A percentile compares a stretch with the other conserved stretches of the same genome.
Evolutionary conservation across 2,797 vertebrate species (phyloP).

Genomic region (Malurus leucopterus): DNA sequence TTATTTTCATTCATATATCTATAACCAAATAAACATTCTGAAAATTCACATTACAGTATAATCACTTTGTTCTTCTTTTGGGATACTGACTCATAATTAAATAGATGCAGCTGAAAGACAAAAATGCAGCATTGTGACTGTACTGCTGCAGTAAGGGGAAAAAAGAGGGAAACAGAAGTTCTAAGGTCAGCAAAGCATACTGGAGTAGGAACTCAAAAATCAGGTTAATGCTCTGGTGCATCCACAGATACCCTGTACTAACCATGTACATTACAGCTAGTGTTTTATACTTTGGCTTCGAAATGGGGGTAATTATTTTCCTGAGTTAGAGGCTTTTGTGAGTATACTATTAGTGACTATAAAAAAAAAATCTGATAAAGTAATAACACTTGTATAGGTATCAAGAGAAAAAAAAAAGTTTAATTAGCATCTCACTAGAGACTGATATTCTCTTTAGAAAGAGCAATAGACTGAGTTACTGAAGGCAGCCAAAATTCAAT

Average conservation of each 20-base stretch:
- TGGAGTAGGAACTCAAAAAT: not conserved
- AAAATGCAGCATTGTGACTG: not conserved
- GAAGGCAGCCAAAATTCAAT: constrained; percentile 5
- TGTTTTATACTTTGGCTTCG: not conserved
- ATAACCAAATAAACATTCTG: constrained; percentile 58
- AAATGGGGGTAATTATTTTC: not conserved
- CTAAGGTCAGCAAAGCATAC: not conserved
- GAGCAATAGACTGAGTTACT: not conserved
- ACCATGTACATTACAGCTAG: not conserved
- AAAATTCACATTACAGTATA: constrained; percentile 28
- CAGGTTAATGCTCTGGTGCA: not conserved
- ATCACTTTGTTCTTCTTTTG: constrained; percentile 59
- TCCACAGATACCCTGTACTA: not conserved
- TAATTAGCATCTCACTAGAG: not conserved
- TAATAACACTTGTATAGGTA: not conserved
- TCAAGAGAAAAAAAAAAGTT: not conserved
- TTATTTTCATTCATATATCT: constrained; percentile 48
- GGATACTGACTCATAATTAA: constrained; percentile 45
- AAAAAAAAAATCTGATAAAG: not conserved
- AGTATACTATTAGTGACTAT: not conserved
- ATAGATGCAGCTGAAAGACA: constrained; percentile 21
- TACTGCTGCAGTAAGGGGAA: not conserved
- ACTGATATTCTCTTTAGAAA: not conserved
- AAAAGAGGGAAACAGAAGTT: not conserved
- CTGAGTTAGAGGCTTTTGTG: not conserved